Base-by-base conservation (phyloP, 2,797 vertebrate genomes). In the Buceros bicornis region DNA sequence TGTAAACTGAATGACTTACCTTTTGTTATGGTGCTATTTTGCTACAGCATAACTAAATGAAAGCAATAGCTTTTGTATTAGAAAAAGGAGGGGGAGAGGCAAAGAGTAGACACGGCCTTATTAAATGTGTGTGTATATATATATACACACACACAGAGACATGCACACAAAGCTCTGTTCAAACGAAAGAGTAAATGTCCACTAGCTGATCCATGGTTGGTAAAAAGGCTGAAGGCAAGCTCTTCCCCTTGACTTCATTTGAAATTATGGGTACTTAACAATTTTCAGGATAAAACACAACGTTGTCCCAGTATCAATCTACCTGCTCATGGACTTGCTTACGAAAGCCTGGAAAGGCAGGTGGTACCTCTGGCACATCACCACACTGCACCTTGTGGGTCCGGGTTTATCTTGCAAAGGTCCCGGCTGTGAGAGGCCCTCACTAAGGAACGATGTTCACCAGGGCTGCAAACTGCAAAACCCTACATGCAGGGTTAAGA, bases 391-490 rank as follows among this genome's bases (percentile, higher is more conserved):
- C 29, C 61, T 20, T 2, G 2, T 3, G 25, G 22, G 43, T 62
- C 25, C 0, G 0, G 40, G 10, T 45, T 58, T 20, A 18, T 40
- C n/a, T 37, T 42, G 8, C 0, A 0, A 10, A 42, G n/a, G n/a
- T 51, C 19, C 48, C 28, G 50, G 62, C n/a, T 5, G 1, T 14
- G 33, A 87, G 62, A 26, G 15, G 8, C 20, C n/a, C 53, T 43
- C 48, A 8, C 37, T 53, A 29, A 56, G 37, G 42, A 89, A 25
- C 0, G 0, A n/a, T 10, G 18, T 10, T 45, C 28, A 35, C 8
- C 11, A 43, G 42, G 37, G 33, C 16, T 61, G 84, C 48, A n/a
- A 51, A 19, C 42, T 78, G 47, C 60, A 91, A 73, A 71, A 61
- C 26, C 10, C 42, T 47, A 21, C 11, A 24, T 19, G 21, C 2